Percentiles rank a stretch among this genome's conserved stretches.
Conservation (phyloP, 2,113 vertebrate species). For the Mastomys coucha region DNA sequence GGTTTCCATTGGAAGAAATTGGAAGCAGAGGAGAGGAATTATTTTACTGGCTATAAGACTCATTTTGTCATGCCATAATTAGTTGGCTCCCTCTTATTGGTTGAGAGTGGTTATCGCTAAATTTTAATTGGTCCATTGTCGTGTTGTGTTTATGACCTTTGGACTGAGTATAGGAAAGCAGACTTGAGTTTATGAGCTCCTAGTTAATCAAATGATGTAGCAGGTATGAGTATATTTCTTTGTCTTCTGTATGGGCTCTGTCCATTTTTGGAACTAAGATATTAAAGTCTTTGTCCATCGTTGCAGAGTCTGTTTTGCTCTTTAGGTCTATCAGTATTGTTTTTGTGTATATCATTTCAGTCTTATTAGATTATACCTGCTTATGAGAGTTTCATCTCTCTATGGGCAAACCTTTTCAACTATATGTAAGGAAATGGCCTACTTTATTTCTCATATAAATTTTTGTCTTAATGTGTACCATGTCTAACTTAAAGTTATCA, state of each 20-base stretch:
- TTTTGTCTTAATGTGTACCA: background rate
- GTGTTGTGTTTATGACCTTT: background rate
- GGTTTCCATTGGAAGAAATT: background rate
- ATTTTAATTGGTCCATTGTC: background rate
- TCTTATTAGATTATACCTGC: background rate
- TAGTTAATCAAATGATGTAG: background rate
- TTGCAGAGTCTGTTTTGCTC: background rate
- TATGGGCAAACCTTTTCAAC: background rate
- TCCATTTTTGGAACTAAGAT: background rate
- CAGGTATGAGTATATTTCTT: background rate
- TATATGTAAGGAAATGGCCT: background rate
- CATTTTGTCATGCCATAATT: background rate
- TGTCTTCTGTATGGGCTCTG: background rate
- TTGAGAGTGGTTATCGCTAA: background rate
- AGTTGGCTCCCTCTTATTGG: background rate
- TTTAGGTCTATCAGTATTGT: background rate
- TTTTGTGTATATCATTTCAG: background rate
- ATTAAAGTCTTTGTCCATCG: background rate
- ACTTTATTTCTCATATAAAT: background rate
- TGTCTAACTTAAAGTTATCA: background rate
- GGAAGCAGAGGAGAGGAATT: background rate
- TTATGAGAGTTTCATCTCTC: background rate
- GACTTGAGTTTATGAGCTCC: background rate
- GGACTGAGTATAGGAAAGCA: background rate
- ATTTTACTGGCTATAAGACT: background rate